These are phyloP conservation scores for Protomyctophum bolini DNA, from an alignment of 2,113 vertebrate species.

Conservation along the genomic window DNA sequence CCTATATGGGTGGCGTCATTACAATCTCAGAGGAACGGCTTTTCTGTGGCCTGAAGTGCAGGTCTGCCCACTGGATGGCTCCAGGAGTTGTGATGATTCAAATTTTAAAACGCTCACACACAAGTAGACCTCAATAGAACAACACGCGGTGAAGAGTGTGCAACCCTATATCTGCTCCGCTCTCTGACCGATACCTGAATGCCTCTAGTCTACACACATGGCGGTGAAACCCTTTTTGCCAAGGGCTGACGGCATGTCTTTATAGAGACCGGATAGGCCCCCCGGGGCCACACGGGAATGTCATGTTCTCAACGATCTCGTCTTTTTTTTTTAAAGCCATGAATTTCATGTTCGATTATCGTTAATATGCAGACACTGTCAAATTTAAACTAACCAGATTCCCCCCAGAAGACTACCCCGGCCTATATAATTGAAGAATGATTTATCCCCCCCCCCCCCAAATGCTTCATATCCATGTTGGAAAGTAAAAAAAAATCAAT, in stretches of 20 bases:
- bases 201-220: neutral
- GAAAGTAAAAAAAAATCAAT: slow-evolving; percentile 56
- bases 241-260: slow-evolving; percentile 51
- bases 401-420: neutral
- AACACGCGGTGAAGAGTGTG: slow-evolving; percentile 31
- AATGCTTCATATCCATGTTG: slow-evolving; percentile 53
- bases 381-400: slow-evolving; percentile 34
- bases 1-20: too few species aligned
- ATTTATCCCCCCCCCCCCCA: slow-evolving; percentile 5
- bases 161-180: slow-evolving; percentile 59
- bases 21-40: too few species aligned
- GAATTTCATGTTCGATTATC: slow-evolving; percentile 48
- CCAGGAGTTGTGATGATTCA: slow-evolving; percentile 42
- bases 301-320: slow-evolving; percentile 39
- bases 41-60: neutral
- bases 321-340: neutral
- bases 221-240: slow-evolving; percentile 26
- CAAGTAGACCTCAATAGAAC: slow-evolving; percentile 32
- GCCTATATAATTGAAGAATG: slow-evolving; percentile 20
- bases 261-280: slow-evolving; percentile 17
- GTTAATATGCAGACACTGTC: slow-evolving; percentile 32
- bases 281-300: slow-evolving; percentile 27
- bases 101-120: slow-evolving; percentile 61
- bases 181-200: slow-evolving; percentile 47
- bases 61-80: neutral